Conservation (phyloP, 1,140 invertebrate species). For the Drosophila erecta region DNA sequence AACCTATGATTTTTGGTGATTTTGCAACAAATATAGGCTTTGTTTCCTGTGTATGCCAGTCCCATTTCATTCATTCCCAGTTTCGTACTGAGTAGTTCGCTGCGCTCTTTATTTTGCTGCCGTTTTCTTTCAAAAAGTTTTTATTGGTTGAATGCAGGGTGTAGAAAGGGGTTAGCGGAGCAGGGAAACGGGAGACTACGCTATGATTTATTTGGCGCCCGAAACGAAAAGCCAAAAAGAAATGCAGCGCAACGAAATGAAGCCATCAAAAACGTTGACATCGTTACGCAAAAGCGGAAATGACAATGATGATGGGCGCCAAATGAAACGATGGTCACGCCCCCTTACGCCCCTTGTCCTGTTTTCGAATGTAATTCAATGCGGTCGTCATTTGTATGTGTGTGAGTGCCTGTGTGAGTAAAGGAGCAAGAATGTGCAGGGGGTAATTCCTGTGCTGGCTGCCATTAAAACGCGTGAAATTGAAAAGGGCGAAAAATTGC, state of each 20-base stretch:
- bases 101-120: conserved; percentile 19
- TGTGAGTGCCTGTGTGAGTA: background rate
- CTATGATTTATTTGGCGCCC: conserved; percentile 74
- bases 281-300: conserved; percentile 81
- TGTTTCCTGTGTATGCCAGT: background rate
- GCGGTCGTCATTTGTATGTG: conserved; percentile 58
- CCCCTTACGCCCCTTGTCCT: conserved; percentile 2
- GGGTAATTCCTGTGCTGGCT: conserved; percentile 25
- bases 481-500: conserved; percentile 79
- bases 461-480: conserved; percentile 76
- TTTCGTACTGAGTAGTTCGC: conserved; percentile 10
- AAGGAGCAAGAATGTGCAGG: conserved; percentile 15
- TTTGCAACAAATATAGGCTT: too few species aligned
- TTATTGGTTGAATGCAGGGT: conserved; percentile 45
- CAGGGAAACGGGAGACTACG: conserved; percentile 16
- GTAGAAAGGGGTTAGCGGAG: background rate
- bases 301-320: conserved; percentile 72
- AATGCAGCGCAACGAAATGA: conserved; percentile 65
- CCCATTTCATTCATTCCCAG: background rate
- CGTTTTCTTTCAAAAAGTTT: conserved; percentile 66
- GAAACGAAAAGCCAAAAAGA: conserved; percentile 46
- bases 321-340: conserved; percentile 40
- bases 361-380: conserved; percentile 57
- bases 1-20: too few species aligned
- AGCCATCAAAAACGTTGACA: conserved; percentile 80